Percentiles rank a stretch among this genome's conserved stretches.
These are phyloP conservation scores for Smutsia temminckii DNA, from an alignment of 2,797 vertebrate species.

Conservation along the genomic window DNA sequence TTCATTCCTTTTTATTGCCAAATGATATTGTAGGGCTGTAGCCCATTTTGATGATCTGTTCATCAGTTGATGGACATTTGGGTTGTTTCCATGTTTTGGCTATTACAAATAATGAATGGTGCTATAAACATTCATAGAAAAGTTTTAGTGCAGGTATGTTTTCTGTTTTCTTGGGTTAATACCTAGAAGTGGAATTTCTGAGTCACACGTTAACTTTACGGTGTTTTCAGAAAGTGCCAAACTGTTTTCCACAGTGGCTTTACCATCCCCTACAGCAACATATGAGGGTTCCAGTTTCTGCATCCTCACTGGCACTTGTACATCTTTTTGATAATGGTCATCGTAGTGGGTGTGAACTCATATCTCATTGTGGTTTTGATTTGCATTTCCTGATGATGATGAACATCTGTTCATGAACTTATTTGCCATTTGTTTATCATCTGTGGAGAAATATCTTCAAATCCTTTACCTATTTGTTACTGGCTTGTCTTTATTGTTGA, in stretches of 20 bases:
- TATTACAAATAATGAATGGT: not conserved
- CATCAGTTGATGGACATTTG: not conserved
- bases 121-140: not conserved
- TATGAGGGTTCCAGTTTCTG: not conserved
- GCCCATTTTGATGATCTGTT: not conserved
- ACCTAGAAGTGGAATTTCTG: not conserved
- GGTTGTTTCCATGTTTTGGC: not conserved
- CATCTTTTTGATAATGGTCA: not conserved
- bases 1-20: slow-evolving; percentile 19
- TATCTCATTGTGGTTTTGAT: not conserved
- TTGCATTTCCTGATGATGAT: not conserved
- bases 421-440: not conserved
- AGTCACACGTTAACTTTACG: not conserved
- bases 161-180: not conserved
- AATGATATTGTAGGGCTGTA: not conserved
- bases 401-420: not conserved
- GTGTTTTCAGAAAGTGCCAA: not conserved
- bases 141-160: not conserved
- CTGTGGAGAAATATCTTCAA: slow-evolving; percentile 22
- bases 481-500: not conserved
- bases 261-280: not conserved
- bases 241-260: not conserved
- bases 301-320: not conserved
- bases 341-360: not conserved
- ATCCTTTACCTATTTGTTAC: not conserved